Evolutionary conservation across 2,113 vertebrate species (phyloP), one percentile per base, ranked within the genome.

Genomic region (Cyanocitta stelleri): DNA sequence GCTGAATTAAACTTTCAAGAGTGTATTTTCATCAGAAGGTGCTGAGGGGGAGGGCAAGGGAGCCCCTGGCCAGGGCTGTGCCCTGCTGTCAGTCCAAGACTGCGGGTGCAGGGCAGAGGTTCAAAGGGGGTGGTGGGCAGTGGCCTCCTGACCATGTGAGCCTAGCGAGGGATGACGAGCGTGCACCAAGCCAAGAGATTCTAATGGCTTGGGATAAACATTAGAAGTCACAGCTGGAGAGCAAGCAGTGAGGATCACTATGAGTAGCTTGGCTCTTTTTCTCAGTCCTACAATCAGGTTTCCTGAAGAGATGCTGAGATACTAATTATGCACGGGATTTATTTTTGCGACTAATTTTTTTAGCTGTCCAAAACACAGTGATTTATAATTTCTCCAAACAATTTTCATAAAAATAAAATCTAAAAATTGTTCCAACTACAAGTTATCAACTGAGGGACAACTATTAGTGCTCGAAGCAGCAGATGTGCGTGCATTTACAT

Each of bases 331-430:
- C 71, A 95, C 27, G n/a, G 71, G 86, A 67, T 59, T 71, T 85
- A 92, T 87, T 97, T 96, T 90, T 82, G 78, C 58, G 93, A 87
- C 62, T 49, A 4, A 33, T 77, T 80, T 91, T 95, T 86, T 64
- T 73, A 89, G 74, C 71, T 74, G 63, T 67, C 78, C 51, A 85
- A 91, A 94, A 33, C 52, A 67, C 1, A 20, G 48, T 62, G 63
- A 85, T 54, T 74, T 86, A 10, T 68, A 74, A 82, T 92, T 89
- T 84, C 71, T 86, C 58, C 22, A 46, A 94, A 92, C 24, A 39
- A 52, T 81, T 86, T 94, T 88, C 52, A 78, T 19, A n/a, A 75
- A 88, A 94, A 54, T 73, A 93, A 89, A 93, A 85, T 68, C 61
- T 81, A 86, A 78, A 92, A 90, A 90, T 72, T 61, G 55, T 89